Percentiles rank a stretch among this genome's conserved stretches.
These are phyloP conservation scores for Menura novaehollandiae DNA, from an alignment of 2,113 vertebrate species.

Conservation along the genomic window DNA sequence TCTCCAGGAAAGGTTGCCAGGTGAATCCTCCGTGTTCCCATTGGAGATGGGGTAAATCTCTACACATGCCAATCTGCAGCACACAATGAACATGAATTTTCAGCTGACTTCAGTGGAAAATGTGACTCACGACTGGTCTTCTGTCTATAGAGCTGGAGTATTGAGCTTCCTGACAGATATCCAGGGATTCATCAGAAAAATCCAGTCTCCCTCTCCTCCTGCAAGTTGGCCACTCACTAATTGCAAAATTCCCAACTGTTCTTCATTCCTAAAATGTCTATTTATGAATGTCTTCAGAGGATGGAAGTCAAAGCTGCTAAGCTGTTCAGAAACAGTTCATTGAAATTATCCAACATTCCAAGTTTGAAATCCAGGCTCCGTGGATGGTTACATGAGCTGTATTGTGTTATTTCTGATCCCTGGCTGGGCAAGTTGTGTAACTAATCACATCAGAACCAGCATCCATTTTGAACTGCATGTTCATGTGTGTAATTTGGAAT, in stretches of 20 bases:
- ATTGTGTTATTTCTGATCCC: not conserved
- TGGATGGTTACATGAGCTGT: not conserved
- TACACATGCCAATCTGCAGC: not conserved
- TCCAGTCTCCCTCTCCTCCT: not conserved
- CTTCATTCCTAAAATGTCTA: not conserved
- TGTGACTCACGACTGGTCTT: conserved; percentile 60
- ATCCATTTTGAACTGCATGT: conserved; percentile 38
- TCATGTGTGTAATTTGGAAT: conserved; percentile 58
- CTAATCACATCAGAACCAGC: conserved; percentile 42
- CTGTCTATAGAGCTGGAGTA: conserved; percentile 47
- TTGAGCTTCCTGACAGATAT: conserved; percentile 34
- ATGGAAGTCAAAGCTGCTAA: not conserved
- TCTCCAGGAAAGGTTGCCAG: not conserved
- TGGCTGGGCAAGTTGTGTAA: conserved; percentile 3
- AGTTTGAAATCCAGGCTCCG: not conserved
- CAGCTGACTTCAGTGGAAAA: conserved; percentile 52
- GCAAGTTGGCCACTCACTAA: not conserved
- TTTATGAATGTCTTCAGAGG: not conserved
- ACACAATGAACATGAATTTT: not conserved
- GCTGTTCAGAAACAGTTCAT: not conserved
- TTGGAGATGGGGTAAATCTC: not conserved
- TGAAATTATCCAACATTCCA: not conserved
- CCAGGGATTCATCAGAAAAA: not conserved
- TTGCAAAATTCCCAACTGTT: not conserved
- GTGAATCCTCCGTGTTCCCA: not conserved